Conservation (phyloP, 2,888 invertebrate genomes). For the Sinohyriopsis cumingii region DNA sequence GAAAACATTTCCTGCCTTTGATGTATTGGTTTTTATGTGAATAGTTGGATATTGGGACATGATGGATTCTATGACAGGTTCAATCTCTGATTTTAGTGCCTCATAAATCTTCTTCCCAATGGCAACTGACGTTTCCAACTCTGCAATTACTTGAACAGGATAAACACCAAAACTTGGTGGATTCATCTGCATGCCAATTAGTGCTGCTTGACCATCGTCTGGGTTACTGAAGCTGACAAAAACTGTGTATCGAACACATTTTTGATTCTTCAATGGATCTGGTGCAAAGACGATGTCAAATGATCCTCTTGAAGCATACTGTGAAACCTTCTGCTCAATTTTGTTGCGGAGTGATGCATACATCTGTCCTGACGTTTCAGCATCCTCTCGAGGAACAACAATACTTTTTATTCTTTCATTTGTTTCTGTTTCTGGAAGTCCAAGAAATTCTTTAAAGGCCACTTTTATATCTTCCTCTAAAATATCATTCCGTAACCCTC, state of each 20-base stretch:
- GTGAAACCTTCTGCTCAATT: too few relatives aligned
- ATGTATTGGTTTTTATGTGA: slow-evolving; percentile 4
- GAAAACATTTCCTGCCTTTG: slow-evolving; percentile 33
- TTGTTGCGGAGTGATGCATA: too few relatives aligned
- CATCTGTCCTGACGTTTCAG: slow-evolving; percentile 1
- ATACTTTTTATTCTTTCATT: slow-evolving; percentile 16
- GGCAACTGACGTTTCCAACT: slow-evolving; percentile 31
- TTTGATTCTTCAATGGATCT: slow-evolving; percentile 9
- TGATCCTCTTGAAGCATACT: too few relatives aligned
- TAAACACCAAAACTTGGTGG: slow-evolving; percentile 4
- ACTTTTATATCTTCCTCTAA: slow-evolving; percentile 33
- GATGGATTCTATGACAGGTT: slow-evolving; percentile 14
- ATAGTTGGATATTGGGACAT: slow-evolving; percentile 5
- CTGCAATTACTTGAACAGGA: slow-evolving; percentile 13
- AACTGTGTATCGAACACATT: slow-evolving; percentile 20
- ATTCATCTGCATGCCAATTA: slow-evolving; percentile 6
- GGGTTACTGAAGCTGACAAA: slow-evolving; percentile 42
- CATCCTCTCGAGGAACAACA: slow-evolving; percentile 19
- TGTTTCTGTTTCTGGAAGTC: neutral
- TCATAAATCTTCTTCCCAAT: slow-evolving; percentile 27
- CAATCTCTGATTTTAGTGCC: slow-evolving; percentile 26
- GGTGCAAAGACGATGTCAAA: too few relatives aligned
- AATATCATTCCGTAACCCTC: slow-evolving; percentile 16
- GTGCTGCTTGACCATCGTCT: slow-evolving; percentile 36
- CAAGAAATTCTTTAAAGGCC: slow-evolving; percentile 15